A percentile compares a stretch with the other conserved stretches of the same genome.
Conservation (phyloP, 2,888 invertebrate species). For the Blomia tropicalis region DNA sequence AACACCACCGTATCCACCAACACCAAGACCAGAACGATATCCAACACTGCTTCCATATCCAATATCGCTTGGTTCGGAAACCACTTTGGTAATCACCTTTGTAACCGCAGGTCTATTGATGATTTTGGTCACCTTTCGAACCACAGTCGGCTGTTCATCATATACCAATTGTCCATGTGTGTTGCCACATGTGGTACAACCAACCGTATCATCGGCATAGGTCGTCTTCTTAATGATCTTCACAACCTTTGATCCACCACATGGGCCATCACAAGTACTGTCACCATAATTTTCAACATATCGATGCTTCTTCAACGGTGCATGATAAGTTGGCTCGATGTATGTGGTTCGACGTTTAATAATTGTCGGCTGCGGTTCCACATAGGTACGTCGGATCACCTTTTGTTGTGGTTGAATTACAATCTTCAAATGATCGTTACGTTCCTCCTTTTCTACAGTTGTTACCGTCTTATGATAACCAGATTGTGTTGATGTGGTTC, state of each 20-base stretch:
- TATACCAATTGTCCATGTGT: neutral
- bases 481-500: neutral
- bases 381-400: neutral
- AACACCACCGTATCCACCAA: neutral
- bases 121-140: neutral
- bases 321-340: neutral
- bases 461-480: neutral
- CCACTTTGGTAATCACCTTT: neutral
- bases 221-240: constrained; percentile 11
- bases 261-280: neutral
- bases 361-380: neutral
- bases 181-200: neutral
- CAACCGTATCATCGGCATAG: neutral
- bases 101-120: neutral
- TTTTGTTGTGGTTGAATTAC: neutral
- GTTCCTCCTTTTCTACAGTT: neutral
- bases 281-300: constrained; percentile 2
- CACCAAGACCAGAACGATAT: neutral
- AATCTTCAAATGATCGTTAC: neutral
- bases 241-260: constrained; percentile 8
- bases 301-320: neutral
- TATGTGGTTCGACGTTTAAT: neutral
- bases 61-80: neutral
- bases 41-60: neutral
- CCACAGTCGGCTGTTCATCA: neutral